Evolutionary conservation across 1,140 invertebrate species (phyloP), one percentile per base, ranked within the genome.

Genomic region (Whitmania pigra): DNA sequence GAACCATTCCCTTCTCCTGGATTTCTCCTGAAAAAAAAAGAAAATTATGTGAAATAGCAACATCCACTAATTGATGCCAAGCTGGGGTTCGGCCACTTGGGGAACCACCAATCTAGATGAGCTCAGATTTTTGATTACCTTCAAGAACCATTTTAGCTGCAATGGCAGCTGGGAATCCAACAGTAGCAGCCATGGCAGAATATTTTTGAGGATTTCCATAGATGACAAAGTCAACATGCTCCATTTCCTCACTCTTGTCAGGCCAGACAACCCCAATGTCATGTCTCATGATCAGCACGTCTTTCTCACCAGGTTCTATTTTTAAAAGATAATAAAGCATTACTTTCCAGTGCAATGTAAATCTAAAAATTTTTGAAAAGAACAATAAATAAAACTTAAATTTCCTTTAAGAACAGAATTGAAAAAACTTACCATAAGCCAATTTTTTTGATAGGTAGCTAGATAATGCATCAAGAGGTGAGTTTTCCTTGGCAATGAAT

Each of bases 141-240:
- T 96, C 92, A 7, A 98, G 83, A 40, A 99, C 87, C 96, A 99
- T 99, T 82, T 96, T 94, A 0, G 92, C 88, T 7, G 94, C 92
- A 77, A 99, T 97, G 9, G 92, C 96, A 7, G 92, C 88, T 0
- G 96, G 95, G 78, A 94, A 89, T 6, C 96, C 95, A 9, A 99
- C 97, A 22, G 93, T 96, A 77, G 91, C 88, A 0, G 95, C 92
- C 97, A 99, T 99, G 7, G 96, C 97, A 0, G 94, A 96, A 79
- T 92, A 91, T 25, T 74, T 68, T 63, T 83, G 9, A 17, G 83
- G 79, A 68, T 95, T 89, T 0, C 96, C 96, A 77, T 99, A 97
- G 43, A 89, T 88, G 0, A 97, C 92, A 80, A 99, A 87, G 27
- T 78, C 92, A 68, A 99, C 91, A 53, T 92, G 89, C 70, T 91